Conservation (phyloP, 2,797 vertebrate genomes). For the Muscicapa striata region DNA sequence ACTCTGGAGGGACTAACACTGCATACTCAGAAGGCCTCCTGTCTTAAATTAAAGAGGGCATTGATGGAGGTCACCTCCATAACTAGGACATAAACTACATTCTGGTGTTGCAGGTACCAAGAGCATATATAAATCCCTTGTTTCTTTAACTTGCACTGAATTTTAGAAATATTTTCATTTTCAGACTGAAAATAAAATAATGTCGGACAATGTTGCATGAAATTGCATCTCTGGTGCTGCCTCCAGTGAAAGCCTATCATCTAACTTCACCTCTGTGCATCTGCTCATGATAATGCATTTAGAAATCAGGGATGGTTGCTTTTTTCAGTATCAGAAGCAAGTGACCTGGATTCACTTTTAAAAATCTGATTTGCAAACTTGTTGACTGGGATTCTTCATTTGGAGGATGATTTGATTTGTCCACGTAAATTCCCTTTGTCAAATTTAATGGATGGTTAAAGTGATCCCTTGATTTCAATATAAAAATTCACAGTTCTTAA, state of each 20-base stretch:
- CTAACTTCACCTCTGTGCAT: conserved; percentile 23
- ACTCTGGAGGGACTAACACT: not conserved
- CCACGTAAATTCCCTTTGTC: not conserved
- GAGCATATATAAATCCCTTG: not conserved
- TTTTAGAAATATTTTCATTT: conserved; percentile 47
- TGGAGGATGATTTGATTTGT: not conserved
- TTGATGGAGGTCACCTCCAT: conserved; percentile 14
- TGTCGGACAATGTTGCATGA: conserved; percentile 45
- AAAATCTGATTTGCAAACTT: conserved; percentile 31
- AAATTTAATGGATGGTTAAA: conserved; percentile 19
- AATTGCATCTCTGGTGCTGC: conserved; percentile 18
- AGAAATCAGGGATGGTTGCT: conserved; percentile 11
- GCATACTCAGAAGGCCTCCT: not conserved
- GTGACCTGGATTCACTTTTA: not conserved
- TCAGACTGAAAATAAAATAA: conserved; percentile 34
- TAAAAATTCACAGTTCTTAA: not conserved
- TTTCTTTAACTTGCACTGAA: conserved; percentile 23
- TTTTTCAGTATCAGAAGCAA: not conserved
- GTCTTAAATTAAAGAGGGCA: conserved; percentile 21
- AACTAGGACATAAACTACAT: not conserved
- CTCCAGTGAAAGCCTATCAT: conserved; percentile 40
- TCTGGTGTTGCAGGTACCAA: not conserved
- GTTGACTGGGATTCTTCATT: not conserved
- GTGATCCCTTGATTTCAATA: not conserved
- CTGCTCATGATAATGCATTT: conserved; percentile 37